A percentile compares a stretch with the other conserved stretches of the same genome.
phyloP scores from a whole-genome alignment of 2,888 invertebrate species.

The Blastobasis lacticolella region DNA sequence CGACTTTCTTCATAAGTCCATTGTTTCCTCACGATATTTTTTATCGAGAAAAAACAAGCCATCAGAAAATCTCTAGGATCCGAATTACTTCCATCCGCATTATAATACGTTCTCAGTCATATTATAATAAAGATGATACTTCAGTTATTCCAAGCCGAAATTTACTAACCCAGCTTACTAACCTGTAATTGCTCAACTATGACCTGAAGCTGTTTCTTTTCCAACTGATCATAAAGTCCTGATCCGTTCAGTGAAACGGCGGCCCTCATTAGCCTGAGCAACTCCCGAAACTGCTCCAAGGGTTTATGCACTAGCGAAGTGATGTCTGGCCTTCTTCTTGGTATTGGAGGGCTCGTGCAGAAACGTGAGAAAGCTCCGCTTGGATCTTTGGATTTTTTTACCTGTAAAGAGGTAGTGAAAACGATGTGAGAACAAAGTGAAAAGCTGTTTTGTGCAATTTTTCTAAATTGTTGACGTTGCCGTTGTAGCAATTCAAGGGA shows the following conservation, averaged over 20 bases:
- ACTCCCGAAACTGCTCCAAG: constrained; percentile 80
- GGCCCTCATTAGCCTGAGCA: constrained; percentile 60
- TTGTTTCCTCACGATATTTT: too few species aligned
- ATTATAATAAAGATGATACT: too few species aligned
- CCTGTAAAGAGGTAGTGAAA: constrained; percentile 34
- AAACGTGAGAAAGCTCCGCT: constrained; percentile 87
- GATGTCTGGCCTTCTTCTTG: constrained; percentile 86
- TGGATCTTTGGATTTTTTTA: constrained; percentile 81
- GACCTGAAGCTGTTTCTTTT: constrained; percentile 63
- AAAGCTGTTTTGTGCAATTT: too few species aligned
- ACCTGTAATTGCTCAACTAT: constrained; percentile 68
- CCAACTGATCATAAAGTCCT: constrained; percentile 61
- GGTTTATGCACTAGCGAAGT: constrained; percentile 90
- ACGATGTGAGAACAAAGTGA: too few species aligned
- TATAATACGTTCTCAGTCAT: too few species aligned
- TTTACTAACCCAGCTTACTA: not conserved
- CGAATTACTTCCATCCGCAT: too few species aligned
- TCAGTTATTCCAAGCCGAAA: not conserved
- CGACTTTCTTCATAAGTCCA: too few species aligned
- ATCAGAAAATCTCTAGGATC: too few species aligned
- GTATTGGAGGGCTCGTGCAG: constrained; percentile 86
- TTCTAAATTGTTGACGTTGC: too few species aligned
- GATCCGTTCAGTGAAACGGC: constrained; percentile 52
- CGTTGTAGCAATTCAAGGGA: too few species aligned
- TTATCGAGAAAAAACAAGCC: too few species aligned